Evolutionary conservation across 2,888 invertebrate species (phyloP), one percentile per base, ranked within the genome.

Genomic region (Bombyx huttoni): DNA sequence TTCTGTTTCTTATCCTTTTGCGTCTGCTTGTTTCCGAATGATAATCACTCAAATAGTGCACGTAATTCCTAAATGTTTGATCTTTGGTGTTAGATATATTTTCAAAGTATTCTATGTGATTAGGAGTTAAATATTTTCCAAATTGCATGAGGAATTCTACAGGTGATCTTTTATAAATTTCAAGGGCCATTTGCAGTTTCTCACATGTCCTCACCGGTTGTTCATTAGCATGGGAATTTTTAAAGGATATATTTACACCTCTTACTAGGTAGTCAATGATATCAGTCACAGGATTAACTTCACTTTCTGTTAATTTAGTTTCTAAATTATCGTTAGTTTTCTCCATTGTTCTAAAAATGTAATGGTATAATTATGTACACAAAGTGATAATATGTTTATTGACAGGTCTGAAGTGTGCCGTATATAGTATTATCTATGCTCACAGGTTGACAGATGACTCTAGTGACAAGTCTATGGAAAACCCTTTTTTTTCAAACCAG

Each of bases 151-250:
- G 78, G 76, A 98, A 98, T 40, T 89, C 89, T 9, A 90, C 85
- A 12, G 93, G 92, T 64, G 91, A 95, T 58, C 90, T 90, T 12
- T 88, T 73, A 55, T 94, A 92, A 9, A 94, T 69, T 13, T 91
- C 85, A 50, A 79, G 73, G 0, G 94, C 94, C 58, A 95, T 92
- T 61, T 88, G 73, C 61, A 90, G 84, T 81, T 96, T 97, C 63
- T 97, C 94, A 13, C 80, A 72, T 0, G 87, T 76, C 7, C 90
- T 90, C 50, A 97, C 73, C 67, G 96, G 96, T 0, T 91, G 90
- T 73, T 96, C 95, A 65, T 92, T 91, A 50, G 92, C 89, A 77
- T 96, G 96, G 70, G 97, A 94, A 67, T 93, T 95, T 83, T 94
- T 95, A 65, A 97, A 96, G 57, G 91, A 90, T 47, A 92, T 90